These are phyloP conservation scores for Aplysina aerophoba DNA, from an alignment of 37 sponge, comb jelly and placozoan genomes.

Conservation along the genomic window DNA sequence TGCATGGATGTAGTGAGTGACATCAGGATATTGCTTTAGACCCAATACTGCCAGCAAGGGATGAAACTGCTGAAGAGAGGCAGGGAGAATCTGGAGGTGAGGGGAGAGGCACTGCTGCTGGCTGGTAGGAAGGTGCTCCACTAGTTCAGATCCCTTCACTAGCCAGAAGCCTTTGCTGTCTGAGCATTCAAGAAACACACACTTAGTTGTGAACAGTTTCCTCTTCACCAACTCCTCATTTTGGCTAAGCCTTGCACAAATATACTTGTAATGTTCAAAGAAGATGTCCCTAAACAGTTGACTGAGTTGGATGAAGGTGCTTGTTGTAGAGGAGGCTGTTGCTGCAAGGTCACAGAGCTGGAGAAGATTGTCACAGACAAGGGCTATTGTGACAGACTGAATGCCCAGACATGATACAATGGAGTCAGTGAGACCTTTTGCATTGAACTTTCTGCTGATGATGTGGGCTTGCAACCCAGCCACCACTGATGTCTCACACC, in stretches of 20 bases:
- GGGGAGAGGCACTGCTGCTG: conserved; percentile 6
- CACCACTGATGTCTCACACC: neutral
- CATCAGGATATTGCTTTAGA: neutral
- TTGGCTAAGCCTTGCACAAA: neutral
- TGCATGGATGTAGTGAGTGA: neutral
- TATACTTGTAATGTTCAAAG: conserved; percentile 22
- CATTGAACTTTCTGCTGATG: neutral
- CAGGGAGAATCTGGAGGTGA: neutral
- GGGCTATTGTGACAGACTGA: neutral
- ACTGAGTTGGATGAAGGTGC: neutral
- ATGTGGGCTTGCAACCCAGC: neutral
- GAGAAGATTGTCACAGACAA: conserved; percentile 21
- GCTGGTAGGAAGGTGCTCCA: neutral
- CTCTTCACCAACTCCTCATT: no score
- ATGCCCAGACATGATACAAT: neutral
- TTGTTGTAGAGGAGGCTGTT: no score
- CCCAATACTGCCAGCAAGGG: neutral
- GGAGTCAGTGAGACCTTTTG: neutral
- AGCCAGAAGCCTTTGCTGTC: neutral
- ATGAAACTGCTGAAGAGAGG: neutral
- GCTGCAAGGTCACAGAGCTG: neutral
- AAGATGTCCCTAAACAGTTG: neutral
- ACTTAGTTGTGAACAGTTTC: no score
- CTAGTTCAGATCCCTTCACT: neutral
- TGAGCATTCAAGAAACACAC: no score